phyloP scores from a whole-genome alignment of 1,140 invertebrate species.

The Cydia pomonella region DNA sequence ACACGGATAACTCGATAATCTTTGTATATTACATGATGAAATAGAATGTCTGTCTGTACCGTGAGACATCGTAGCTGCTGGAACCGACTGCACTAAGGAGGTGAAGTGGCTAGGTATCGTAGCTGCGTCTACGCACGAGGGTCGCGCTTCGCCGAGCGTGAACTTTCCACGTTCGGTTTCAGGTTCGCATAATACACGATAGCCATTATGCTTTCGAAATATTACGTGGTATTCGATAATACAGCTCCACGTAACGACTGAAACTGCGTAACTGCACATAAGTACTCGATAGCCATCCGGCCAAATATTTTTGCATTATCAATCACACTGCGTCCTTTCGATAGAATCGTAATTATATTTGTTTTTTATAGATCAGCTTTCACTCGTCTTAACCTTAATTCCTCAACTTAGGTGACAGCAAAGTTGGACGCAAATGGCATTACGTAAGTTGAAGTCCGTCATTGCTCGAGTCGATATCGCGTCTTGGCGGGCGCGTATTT shows the following conservation, averaged over 20 bases:
- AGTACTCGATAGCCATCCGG: slow-evolving; percentile 37
- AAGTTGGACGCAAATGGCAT: slow-evolving; percentile 65
- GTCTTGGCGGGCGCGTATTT: slow-evolving; percentile 74
- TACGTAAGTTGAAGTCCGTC: slow-evolving; percentile 68
- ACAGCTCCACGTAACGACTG: slow-evolving; percentile 58
- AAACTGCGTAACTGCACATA: slow-evolving; percentile 52
- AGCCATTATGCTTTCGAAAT: slow-evolving; percentile 75
- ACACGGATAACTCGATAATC: slow-evolving; percentile 27
- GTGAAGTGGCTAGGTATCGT: slow-evolving; percentile 34
- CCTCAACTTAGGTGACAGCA: slow-evolving; percentile 59
- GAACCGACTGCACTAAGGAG: slow-evolving; percentile 24
- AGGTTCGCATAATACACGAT: slow-evolving; percentile 73
- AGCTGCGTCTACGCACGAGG: slow-evolving; percentile 48
- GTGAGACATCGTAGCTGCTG: slow-evolving; percentile 21
- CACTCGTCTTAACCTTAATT: slow-evolving; percentile 61
- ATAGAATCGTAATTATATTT: slow-evolving; percentile 31
- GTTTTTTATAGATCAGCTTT: slow-evolving; percentile 55
- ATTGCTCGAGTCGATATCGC: slow-evolving; percentile 73
- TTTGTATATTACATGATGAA: neutral
- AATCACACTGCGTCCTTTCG: slow-evolving; percentile 26
- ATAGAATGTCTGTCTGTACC: neutral
- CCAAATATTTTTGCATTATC: slow-evolving; percentile 35
- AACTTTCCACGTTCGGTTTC: slow-evolving; percentile 78
- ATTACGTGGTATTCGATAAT: slow-evolving; percentile 78
- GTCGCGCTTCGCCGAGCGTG: slow-evolving; percentile 68